Percentiles rank a stretch among this genome's conserved stretches.
phyloP scores from a whole-genome alignment of 2,888 invertebrate genomes.

The Mesorhabditis spiculigera region DNA sequence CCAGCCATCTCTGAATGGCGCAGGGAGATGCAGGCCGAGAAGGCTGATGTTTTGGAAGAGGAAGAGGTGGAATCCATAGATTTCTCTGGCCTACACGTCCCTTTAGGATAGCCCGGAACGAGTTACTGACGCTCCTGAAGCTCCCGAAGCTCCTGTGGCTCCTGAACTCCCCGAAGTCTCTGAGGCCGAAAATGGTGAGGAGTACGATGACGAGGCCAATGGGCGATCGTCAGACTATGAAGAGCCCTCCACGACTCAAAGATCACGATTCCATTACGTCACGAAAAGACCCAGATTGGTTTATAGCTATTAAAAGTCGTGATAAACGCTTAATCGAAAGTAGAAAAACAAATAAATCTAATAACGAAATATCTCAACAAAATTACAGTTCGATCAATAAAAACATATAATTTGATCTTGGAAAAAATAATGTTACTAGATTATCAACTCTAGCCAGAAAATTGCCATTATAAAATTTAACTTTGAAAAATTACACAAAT shows the following conservation, averaged over 20 bases:
- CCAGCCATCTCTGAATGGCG: not conserved
- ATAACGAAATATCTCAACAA: too few relatives aligned
- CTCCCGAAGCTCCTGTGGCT: not conserved
- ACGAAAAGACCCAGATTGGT: conserved; percentile 33
- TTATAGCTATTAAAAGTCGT: not conserved
- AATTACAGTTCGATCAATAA: too few relatives aligned
- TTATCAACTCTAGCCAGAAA: too few relatives aligned
- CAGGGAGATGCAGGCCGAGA: not conserved
- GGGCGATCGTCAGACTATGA: not conserved
- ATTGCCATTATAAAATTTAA: too few relatives aligned
- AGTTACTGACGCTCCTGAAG: not conserved
- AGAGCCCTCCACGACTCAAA: not conserved
- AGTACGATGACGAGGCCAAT: not conserved
- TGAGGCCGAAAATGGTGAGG: too few relatives aligned
- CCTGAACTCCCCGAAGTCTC: not conserved
- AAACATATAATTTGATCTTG: too few relatives aligned
- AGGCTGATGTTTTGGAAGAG: not conserved
- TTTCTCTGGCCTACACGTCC: too few relatives aligned
- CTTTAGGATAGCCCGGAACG: not conserved
- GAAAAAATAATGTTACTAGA: too few relatives aligned
- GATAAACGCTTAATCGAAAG: not conserved
- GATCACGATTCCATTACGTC: conserved; percentile 38
- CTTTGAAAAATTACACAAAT: too few relatives aligned
- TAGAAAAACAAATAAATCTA: too few relatives aligned
- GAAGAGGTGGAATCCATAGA: too few relatives aligned